Evolutionary conservation across 2,888 invertebrate species (phyloP).

Genomic region (Atrina japonica): DNA sequence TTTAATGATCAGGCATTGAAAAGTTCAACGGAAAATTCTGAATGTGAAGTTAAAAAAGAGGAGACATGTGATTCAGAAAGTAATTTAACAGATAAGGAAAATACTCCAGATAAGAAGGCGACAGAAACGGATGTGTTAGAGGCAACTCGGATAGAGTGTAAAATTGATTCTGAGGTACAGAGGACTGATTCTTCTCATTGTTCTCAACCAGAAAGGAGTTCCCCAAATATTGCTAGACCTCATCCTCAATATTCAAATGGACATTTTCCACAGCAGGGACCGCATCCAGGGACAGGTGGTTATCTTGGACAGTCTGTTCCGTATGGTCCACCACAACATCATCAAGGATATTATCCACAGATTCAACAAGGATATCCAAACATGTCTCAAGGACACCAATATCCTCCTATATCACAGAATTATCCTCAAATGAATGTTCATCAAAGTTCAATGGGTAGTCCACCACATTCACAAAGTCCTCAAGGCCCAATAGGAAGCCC

Average conservation of each 20-base stretch:
- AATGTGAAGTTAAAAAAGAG: conserved; percentile 9
- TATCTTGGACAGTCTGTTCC: conserved; percentile 35
- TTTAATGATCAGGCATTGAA: neutral
- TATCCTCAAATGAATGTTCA: conserved; percentile 19
- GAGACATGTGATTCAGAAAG: too few species aligned
- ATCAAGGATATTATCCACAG: conserved; percentile 25
- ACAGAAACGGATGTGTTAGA: neutral
- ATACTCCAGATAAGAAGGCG: conserved; percentile 18
- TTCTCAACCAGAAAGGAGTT: neutral
- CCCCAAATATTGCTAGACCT: conserved; percentile 7
- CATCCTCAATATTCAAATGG: conserved; percentile 24
- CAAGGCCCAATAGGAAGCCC: conserved; percentile 19
- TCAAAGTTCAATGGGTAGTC: conserved; percentile 2
- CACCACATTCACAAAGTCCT: conserved; percentile 16
- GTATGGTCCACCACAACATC: conserved; percentile 11
- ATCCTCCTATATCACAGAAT: conserved; percentile 25
- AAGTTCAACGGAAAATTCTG: neutral
- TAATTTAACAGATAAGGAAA: too few species aligned
- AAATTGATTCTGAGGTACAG: neutral
- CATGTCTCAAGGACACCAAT: conserved; percentile 5
- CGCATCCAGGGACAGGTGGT: conserved; percentile 23
- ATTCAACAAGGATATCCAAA: conserved; percentile 5
- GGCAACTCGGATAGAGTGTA: too few species aligned
- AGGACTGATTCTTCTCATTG: neutral
- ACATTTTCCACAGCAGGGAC: conserved; percentile 2